phyloP scores from a whole-genome alignment of 2,797 vertebrate species.

The Coracias cyanogaster region DNA sequence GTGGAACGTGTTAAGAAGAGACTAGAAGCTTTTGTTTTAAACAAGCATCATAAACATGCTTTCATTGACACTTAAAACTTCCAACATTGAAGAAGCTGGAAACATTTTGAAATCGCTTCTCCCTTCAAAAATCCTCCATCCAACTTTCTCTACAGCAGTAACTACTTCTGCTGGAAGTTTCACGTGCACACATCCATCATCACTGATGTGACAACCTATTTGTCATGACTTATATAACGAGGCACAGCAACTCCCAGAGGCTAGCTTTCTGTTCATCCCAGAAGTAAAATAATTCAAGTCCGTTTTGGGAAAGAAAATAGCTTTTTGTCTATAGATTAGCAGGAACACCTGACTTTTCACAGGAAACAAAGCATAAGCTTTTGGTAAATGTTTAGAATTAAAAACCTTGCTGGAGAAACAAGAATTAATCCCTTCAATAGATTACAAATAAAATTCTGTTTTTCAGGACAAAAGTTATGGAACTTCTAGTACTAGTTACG shows the following conservation, averaged over 20 bases:
- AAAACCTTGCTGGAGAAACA: not conserved
- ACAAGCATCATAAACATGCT: not conserved
- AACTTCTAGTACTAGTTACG: not conserved
- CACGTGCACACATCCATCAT: not conserved
- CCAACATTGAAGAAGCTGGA: not conserved
- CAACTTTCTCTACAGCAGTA: not conserved
- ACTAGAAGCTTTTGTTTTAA: not conserved
- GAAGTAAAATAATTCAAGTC: not conserved
- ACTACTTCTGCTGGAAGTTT: not conserved
- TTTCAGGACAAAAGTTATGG: not conserved
- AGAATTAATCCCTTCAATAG: not conserved
- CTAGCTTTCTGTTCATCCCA: not conserved
- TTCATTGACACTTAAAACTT: not conserved
- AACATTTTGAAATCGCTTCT: not conserved
- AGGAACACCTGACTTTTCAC: not conserved
- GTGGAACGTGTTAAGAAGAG: not conserved
- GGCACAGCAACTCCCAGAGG: not conserved
- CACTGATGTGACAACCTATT: not conserved
- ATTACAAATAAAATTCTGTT: not conserved
- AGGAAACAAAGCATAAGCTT: not conserved
- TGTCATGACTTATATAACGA: not conserved
- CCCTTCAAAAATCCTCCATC: not conserved
- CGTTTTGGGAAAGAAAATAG: not conserved
- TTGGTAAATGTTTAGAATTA: not conserved
- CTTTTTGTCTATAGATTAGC: not conserved